phyloP scores from a whole-genome alignment of 2,888 invertebrate species.

The Euplexia lucipara region DNA sequence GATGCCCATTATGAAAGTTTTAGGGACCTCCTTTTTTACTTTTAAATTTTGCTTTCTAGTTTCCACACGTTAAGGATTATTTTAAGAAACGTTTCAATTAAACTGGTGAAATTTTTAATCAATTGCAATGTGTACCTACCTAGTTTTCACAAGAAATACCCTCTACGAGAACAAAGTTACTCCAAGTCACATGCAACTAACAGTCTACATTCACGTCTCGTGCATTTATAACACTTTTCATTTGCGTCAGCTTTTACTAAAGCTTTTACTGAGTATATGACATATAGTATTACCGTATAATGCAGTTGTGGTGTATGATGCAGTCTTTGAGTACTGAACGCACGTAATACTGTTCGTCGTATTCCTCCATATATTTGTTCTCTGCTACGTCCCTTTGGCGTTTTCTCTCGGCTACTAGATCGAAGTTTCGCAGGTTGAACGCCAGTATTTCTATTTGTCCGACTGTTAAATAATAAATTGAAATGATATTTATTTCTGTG shows the following conservation, averaged over 20 bases:
- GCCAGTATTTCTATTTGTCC: conserved; percentile 88
- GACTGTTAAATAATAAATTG: conserved; percentile 76
- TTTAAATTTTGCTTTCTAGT: background rate
- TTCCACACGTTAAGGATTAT: background rate
- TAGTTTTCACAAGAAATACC: conserved; percentile 8
- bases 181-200: conserved; percentile 9
- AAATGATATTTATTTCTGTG: background rate
- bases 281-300: conserved; percentile 78
- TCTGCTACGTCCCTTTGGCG: conserved; percentile 67
- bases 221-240: conserved; percentile 49
- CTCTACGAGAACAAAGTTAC: conserved; percentile 22
- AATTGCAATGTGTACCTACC: conserved; percentile 7
- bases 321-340: conserved; percentile 80
- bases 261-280: conserved; percentile 46
- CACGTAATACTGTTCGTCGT: conserved; percentile 69
- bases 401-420: conserved; percentile 76
- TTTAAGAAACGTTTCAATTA: background rate
- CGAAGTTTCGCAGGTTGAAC: conserved; percentile 85
- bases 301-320: conserved; percentile 85
- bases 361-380: conserved; percentile 58
- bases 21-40: too few species aligned
- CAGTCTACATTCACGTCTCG: conserved; percentile 37
- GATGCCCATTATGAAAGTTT: too few species aligned
- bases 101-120: background rate
- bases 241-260: conserved; percentile 36